Base-by-base conservation (phyloP, 2,888 invertebrate species). In the Hipparchia semele region DNA sequence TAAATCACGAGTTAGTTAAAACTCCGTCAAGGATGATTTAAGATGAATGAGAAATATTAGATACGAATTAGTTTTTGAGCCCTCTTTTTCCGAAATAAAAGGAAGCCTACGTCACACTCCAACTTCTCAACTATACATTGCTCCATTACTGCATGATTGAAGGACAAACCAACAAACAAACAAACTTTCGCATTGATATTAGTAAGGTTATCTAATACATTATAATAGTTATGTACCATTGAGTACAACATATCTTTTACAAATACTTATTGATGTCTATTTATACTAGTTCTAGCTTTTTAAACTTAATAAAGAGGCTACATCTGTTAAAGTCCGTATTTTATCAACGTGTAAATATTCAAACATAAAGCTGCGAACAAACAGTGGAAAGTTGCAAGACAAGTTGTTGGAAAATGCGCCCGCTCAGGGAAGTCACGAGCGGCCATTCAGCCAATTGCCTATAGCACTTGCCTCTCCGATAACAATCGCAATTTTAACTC, bases 321-420 rank as follows among this genome's bases (percentile, higher is more conserved):
- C 54, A 53, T 64, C 13, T n/a, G n/a, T 61, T 62, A 46, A 8
- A 65, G 33, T 6, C 46, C 61, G 8, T 70, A 10, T 23, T 49
- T 58, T 23, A 51, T 61, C 53, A 33, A 53, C 49, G 65, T 53
- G 39, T 51, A 61, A 61, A 49, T 68, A 64, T 33, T 58, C 58
- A 73, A 68, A 79, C 74, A 74, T 75, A 79, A 77, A 76, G 78
- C 76, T 83, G 81, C 82, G 81, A 84, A 84, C 84, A 84, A 86
- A 83, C 81, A 79, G 82, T 88, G 89, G 92, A 92, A 92, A 92
- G 92, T 91, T 90, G 90, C 83, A 79, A 85, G 86, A 85, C 91
- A 82, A 75, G 78, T 79, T 80, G 80, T 79, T 84, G 87, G 88
- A 90, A 90, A 90, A 90, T 87, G 81, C 80, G 77, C 83, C 76